These are phyloP conservation scores for Syngnathus rostellatus DNA, from an alignment of 2,797 vertebrate species.

Conservation along the genomic window DNA sequence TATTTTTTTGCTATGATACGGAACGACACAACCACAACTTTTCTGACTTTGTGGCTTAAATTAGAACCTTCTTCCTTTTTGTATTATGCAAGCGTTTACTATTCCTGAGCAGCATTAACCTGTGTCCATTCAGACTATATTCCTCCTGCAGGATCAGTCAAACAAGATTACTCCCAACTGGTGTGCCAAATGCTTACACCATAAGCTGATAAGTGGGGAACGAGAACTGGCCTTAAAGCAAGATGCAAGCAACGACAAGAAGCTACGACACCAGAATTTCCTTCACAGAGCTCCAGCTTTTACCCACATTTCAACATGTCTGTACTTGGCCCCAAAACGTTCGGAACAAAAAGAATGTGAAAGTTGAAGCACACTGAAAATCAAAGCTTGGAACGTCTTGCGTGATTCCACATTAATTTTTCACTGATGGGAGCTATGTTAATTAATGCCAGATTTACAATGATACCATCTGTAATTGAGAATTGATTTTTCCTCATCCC, in stretches of 20 bases:
- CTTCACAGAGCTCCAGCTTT: not conserved
- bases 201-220: slow-evolving; percentile 29
- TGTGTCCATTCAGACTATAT: not conserved
- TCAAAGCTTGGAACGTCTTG: not conserved
- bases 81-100: not conserved
- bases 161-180: slow-evolving; percentile 38
- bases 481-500: not conserved
- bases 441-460: not conserved
- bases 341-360: not conserved
- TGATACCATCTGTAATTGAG: not conserved
- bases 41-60: not conserved
- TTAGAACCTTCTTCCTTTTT: not conserved
- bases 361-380: not conserved
- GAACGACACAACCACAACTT: not conserved
- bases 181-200: slow-evolving; percentile 12
- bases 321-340: not conserved
- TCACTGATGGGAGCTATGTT: not conserved
- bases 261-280: not conserved
- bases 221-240: not conserved
- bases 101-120: not conserved
- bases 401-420: not conserved
- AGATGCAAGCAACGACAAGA: not conserved
- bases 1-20: too few species aligned
- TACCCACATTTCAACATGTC: not conserved
- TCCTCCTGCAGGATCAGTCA: slow-evolving; percentile 31